These are phyloP conservation scores for Tetragnatha versicolor DNA, from an alignment of 1,140 invertebrate species.

Conservation along the genomic window DNA sequence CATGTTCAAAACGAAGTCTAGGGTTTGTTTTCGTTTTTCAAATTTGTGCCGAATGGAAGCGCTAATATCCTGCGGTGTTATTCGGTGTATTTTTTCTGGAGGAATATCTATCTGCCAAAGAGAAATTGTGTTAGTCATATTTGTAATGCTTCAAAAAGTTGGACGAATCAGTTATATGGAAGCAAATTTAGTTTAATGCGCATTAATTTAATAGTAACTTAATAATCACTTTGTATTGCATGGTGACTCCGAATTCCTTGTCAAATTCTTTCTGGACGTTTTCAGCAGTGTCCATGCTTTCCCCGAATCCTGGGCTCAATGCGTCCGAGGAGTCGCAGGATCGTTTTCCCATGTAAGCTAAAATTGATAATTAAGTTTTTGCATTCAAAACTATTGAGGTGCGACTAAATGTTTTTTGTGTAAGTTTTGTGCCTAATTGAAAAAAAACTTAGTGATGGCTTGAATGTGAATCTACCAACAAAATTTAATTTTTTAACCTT, in stretches of 20 bases:
- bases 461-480: no score
- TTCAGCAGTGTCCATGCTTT: conserved; percentile 58
- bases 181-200: background rate
- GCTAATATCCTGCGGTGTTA: conserved; percentile 28
- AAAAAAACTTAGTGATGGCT: no score
- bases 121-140: no score
- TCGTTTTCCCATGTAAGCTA: conserved; percentile 32
- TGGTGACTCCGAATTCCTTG: conserved; percentile 59
- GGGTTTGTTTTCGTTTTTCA: background rate
- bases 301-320: conserved; percentile 61
- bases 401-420: no score
- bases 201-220: background rate
- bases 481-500: no score
- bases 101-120: conserved; percentile 14
- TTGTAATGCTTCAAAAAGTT: no score
- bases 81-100: conserved; percentile 15
- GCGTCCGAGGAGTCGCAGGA: conserved; percentile 59
- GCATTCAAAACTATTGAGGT: no score
- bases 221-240: conserved; percentile 60
- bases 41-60: conserved; percentile 10
- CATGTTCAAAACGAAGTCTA: conserved; percentile 22
- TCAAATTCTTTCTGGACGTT: conserved; percentile 58
- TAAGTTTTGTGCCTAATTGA: no score
- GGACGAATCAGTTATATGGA: background rate
- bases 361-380: background rate